These are phyloP conservation scores for Chaenogobius annularis DNA, from an alignment of 2,113 vertebrate genomes.

Conservation along the genomic window DNA sequence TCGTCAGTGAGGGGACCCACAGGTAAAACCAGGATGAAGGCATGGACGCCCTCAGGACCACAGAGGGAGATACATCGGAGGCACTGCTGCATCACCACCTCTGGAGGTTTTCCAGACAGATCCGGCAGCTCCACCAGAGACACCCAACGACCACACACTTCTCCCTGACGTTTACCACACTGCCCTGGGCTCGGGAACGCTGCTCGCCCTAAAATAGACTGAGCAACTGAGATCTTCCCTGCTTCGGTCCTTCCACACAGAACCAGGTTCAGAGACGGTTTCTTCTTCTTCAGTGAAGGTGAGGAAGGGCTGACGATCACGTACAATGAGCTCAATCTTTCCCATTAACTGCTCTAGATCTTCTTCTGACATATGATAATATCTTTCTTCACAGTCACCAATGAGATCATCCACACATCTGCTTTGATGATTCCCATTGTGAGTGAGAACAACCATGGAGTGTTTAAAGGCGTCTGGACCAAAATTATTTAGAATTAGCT, in stretches of 20 bases:
- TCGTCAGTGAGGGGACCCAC: constrained; percentile 16
- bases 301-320: not conserved
- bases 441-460: not conserved
- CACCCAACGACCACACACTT: constrained; percentile 28
- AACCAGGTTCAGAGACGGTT: constrained; percentile 26
- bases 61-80: constrained; percentile 35
- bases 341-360: not conserved
- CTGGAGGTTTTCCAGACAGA: constrained; percentile 25
- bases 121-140: constrained; percentile 43
- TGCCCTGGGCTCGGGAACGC: not conserved
- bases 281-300: not conserved
- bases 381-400: not conserved
- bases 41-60: constrained; percentile 15
- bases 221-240: constrained; percentile 14
- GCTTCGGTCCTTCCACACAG: constrained; percentile 30
- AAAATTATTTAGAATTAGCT: not conserved
- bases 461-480: not conserved
- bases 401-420: not conserved
- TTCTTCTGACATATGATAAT: not conserved
- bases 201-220: constrained; percentile 13
- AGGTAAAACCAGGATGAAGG: constrained; percentile 22
- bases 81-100: constrained; percentile 4
- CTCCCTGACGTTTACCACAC: constrained; percentile 24
- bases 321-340: not conserved
- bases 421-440: not conserved